Evolutionary conservation across 2,888 invertebrate genomes (phyloP), one percentile per base, ranked within the genome.

Genomic region (Mesodorylaimus sp.): DNA sequence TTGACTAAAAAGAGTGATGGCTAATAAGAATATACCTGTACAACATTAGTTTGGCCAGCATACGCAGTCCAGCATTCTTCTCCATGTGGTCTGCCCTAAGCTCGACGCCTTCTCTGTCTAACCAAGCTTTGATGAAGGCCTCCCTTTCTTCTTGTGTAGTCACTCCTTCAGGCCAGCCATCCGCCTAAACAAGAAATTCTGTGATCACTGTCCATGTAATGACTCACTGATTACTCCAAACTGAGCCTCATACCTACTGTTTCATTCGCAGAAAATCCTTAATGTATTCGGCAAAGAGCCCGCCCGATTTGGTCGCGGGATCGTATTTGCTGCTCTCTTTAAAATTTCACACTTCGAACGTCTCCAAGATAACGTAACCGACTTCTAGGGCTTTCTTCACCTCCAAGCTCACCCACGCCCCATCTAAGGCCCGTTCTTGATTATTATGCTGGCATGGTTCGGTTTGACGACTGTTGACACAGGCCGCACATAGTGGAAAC

Each of bases 91-190:
- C 47, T 5, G n/a, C 2, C 2, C 58, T 53, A 7, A 59, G 44
- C 2, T 25, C 7, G 13, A 59, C 52, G 1, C 60, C 60, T 56
- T 59, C 50, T 52, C 52, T 32, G 29, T 56, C 44, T 16, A 48
- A 19, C 32, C 57, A 58, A 5, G 53, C 26, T 7, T 52, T 5
- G 16, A 62, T 54, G 43, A 59, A 62, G 3, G 48, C 44, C 2
- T 47, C 25, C 43, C 50, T 57, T 23, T 61, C 56, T 39, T 54
- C 51, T 10, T 55, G 55, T 3, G 52, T 54, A 19, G 26, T 25
- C 38, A 55, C 54, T 42, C 55, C 48, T 1, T 28, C 25, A 2
- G 62, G 62, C 55, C 56, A 62, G n/a, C n/a, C n/a, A n/a, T 2
- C 57, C 60, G 27, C 45, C 27, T n/a, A n/a, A n/a, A n/a, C n/a